Conservation (phyloP, 2,888 invertebrate species). For the Maniola hyperantus region DNA sequence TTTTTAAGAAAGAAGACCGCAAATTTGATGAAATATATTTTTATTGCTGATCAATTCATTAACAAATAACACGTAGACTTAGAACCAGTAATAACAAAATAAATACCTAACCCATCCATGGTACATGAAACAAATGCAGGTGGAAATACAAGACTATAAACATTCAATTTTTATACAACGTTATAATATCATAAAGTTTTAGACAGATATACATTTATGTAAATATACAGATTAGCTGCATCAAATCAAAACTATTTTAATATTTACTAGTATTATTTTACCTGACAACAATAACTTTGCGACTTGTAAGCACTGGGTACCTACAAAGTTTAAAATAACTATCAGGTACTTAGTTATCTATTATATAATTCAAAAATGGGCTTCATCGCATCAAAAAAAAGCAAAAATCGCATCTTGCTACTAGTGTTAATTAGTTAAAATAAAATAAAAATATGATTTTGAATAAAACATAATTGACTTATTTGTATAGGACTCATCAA, state of each 20-base stretch:
- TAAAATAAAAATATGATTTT: too few relatives aligned
- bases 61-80: conserved; percentile 79
- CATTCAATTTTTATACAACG: conserved; percentile 49
- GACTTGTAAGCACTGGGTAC: too few relatives aligned
- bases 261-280: neutral
- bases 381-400: too few relatives aligned
- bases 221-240: conserved; percentile 60
- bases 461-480: too few relatives aligned
- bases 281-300: neutral
- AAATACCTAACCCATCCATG: conserved; percentile 78
- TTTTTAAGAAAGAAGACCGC: neutral
- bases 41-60: conserved; percentile 75
- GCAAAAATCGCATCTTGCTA: too few relatives aligned
- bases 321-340: too few relatives aligned
- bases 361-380: too few relatives aligned
- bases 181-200: conserved; percentile 45
- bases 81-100: conserved; percentile 79
- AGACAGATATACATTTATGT: conserved; percentile 56
- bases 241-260: conserved; percentile 30
- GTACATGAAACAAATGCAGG: conserved; percentile 67
- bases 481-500: too few relatives aligned
- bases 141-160: conserved; percentile 52
- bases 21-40: conserved; percentile 66
- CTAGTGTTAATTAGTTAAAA: too few relatives aligned
- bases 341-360: too few relatives aligned